phyloP scores from a whole-genome alignment of 2,113 vertebrate genomes.

The Oceanodroma tethys region DNA sequence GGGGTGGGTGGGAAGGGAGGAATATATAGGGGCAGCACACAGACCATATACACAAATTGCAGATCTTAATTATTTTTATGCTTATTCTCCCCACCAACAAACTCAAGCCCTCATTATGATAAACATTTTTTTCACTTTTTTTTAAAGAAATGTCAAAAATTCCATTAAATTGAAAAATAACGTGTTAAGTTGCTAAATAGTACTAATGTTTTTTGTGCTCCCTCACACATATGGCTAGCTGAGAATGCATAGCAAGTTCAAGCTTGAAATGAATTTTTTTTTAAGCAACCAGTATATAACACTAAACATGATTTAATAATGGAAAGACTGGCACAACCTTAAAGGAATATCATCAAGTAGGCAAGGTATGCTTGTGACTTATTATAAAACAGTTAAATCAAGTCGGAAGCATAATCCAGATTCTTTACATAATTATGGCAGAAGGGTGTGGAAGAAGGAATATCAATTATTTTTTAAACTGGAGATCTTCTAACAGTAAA shows the following conservation, averaged over 20 bases:
- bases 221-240: constrained; percentile 47
- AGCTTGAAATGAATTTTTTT: constrained; percentile 53
- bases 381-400: constrained; percentile 47
- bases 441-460: constrained; percentile 24
- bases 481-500: not conserved
- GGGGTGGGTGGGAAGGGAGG: not conserved
- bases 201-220: not conserved
- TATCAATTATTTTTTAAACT: constrained; percentile 3
- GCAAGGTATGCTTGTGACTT: constrained; percentile 51
- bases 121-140: not conserved
- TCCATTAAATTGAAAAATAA: not conserved
- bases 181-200: not conserved
- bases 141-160: not conserved
- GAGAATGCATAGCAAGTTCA: constrained; percentile 24
- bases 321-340: constrained; percentile 63
- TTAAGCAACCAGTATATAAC: constrained; percentile 44
- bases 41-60: not conserved
- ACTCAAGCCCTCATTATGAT: not conserved
- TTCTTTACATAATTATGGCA: constrained; percentile 63
- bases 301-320: constrained; percentile 63
- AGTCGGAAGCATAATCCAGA: constrained; percentile 57
- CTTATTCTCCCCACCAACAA: not conserved
- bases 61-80: not conserved
- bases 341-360: constrained; percentile 61
- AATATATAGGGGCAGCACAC: not conserved